Base-by-base conservation (phyloP, 2,888 invertebrate species). In the Hirtodrosophila alboralis region DNA sequence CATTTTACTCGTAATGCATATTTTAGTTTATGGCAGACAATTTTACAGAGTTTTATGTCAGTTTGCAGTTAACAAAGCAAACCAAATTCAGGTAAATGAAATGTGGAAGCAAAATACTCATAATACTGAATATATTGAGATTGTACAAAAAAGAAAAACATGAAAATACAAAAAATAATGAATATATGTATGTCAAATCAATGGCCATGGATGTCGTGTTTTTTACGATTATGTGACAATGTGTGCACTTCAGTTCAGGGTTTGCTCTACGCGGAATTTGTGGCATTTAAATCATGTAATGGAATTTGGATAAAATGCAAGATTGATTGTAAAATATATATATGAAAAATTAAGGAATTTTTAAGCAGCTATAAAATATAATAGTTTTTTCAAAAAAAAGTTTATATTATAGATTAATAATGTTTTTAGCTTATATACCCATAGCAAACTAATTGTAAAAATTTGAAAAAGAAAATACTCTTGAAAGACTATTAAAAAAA, bases 1-100 rank as follows among this genome's bases (percentile, higher is more conserved):
- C 48, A 49, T 41, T 71, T 59, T 31, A 47, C 16, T 27, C 8
- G 54, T 65, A 75, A 63, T 76, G 67, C 63, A 67, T 72, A 62
- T 75, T 71, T 59, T 49, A 66, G 61, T 62, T 66, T 52, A 61
- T 71, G 49, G n/a, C 61, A 40, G 47, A 44, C 56, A 58, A 45
- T 41, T 49, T 53, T 18, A 54, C 27, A 37, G 33, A 14, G 10
- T 48, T 38, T 59, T 51, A 8, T 65, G 37, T 41, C 44, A 38
- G 30, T 48, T 70, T 45, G 28, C 51, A 48, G 36, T 63, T 54
- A 43, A 65, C 71, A 63, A 64, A 27, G 43, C 14, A 37, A 58
- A 9, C 38, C 12, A 41, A 43, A 40, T 40, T 8, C 68, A 60
- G 51, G 37, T 60, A 53, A 67, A 37, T 57, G 21, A 44, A 56